Evolutionary conservation across 1,140 invertebrate species (phyloP), one percentile per base, ranked within the genome.

Genomic region (Cyphomyrmex costatus): DNA sequence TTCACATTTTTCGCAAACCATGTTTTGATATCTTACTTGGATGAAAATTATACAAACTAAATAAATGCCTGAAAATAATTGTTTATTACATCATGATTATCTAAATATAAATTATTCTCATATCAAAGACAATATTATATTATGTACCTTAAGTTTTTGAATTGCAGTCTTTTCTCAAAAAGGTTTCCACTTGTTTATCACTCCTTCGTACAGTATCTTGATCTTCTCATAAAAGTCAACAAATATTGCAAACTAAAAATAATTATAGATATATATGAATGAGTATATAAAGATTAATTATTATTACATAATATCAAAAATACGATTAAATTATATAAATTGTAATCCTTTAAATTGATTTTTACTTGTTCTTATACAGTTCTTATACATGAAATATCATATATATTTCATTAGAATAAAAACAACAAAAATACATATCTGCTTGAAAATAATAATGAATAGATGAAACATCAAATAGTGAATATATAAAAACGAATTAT

Each of bases 1-100:
- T 91, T 99, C 97, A 95, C 98, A 99, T 91, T 98, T 98, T 27
- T 98, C 98, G 92, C 98, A 99, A 89, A 99, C 98, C 98, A 99
- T 99, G 90, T 90, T 93, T 42, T 33, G 24, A 58, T 27, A 2
- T 53, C 16, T 66, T 24, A 8, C 36, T 30, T 73, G 21, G 19
- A 36, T 33, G 7, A 33, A 33, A 2, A 19, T 2, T 14, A 27
- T 19, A 30, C 16, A 73, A 30, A 49, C 4, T 63, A 33, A 63
- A n/a, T 71, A 51, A 21, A 2, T 73, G 1, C 24, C 53, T 56
- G 12, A 73, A 73, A 33, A 51, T 51, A 71, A 73, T 73, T 56
- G 5, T 10, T 5, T 12, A 33, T 30, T n/a, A 16, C 10, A 65
- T 24, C 21, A 66, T 12, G 8, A 71, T 1, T 30, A 71, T 1